Evolutionary conservation across 1,140 invertebrate species (phyloP).

Genomic region (Panulirus ornatus): DNA sequence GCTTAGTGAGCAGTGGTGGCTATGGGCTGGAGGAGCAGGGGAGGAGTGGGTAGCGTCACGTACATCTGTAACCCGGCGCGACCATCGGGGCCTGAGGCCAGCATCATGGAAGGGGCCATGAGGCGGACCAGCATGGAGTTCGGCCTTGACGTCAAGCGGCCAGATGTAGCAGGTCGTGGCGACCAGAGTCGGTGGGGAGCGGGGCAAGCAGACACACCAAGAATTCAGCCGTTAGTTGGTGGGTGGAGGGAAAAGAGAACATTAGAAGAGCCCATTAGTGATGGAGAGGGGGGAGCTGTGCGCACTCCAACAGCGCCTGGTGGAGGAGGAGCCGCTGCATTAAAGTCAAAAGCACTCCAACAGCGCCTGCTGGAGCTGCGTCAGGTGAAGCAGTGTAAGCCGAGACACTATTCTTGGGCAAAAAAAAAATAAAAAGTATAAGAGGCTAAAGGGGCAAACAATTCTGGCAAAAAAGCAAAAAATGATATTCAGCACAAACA

Average conservation of each 20-base stretch:
- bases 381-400: conserved; percentile 36
- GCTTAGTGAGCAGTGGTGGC: too few species aligned
- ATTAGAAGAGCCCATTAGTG: conserved; percentile 54
- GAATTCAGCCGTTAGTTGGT: conserved; percentile 67
- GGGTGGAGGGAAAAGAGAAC: conserved; percentile 68
- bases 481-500: background rate
- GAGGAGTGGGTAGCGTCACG: background rate
- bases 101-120: conserved; percentile 66
- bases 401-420: conserved; percentile 33
- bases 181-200: conserved; percentile 50
- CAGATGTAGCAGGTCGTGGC: conserved; percentile 18
- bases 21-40: background rate
- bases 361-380: background rate
- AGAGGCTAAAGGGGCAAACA: background rate
- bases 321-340: too few species aligned
- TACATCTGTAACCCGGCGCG: conserved; percentile 66
- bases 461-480: background rate
- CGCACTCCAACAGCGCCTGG: conserved; percentile 19
- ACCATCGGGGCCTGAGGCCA: conserved; percentile 60
- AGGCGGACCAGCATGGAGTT: conserved; percentile 71
- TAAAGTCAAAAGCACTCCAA: too few species aligned
- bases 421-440: background rate
- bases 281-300: conserved; percentile 9
- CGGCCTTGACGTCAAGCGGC: conserved; percentile 61
- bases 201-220: conserved; percentile 62